A percentile compares a stretch with the other conserved stretches of the same genome.
Conservation (phyloP, 2,797 vertebrate genomes). For the Scolopax bukidnonensis region DNA sequence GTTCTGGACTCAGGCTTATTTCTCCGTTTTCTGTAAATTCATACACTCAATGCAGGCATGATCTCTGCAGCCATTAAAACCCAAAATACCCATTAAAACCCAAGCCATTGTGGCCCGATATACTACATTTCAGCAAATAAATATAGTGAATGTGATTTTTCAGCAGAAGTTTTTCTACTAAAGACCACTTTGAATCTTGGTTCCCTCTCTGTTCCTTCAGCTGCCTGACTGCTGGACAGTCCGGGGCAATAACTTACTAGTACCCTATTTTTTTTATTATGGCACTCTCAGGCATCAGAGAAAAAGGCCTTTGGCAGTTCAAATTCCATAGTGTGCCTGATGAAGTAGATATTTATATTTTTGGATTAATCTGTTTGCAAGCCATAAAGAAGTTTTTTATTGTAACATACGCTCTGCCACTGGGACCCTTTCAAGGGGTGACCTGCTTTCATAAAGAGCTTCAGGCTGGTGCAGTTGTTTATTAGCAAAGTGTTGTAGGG, state of each 20-base stretch:
- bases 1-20: neutral
- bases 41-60: neutral
- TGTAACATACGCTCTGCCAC: neutral
- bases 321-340: neutral
- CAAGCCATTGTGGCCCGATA: neutral
- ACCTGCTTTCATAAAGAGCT: neutral
- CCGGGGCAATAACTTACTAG: neutral
- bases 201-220: neutral
- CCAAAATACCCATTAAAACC: neutral
- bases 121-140: neutral
- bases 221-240: conserved; percentile 3
- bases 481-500: neutral
- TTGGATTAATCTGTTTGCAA: neutral
- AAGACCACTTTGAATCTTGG: neutral
- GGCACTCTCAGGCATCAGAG: neutral
- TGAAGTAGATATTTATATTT: neutral
- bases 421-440: neutral
- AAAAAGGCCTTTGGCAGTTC: neutral
- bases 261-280: neutral
- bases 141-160: neutral
- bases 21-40: neutral
- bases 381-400: neutral
- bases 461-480: neutral
- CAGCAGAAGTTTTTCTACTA: neutral
- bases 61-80: neutral